phyloP scores from a whole-genome alignment of 2,888 invertebrate genomes.

The Odontocolon sp. region DNA sequence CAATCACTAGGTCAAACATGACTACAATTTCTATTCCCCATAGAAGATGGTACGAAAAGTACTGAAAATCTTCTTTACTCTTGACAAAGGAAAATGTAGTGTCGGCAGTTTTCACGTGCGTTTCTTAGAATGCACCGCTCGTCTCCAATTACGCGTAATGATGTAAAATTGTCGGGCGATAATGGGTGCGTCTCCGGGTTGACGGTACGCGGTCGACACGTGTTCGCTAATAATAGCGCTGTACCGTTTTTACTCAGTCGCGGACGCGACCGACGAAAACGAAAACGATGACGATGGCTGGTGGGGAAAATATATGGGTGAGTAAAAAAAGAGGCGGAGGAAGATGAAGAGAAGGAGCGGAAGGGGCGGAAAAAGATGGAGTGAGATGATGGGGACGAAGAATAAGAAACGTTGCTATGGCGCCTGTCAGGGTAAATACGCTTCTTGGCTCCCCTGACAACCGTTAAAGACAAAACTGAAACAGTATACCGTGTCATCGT shows the following conservation, averaged over 20 bases:
- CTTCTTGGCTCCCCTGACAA: constrained; percentile 58
- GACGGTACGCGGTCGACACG: constrained; percentile 65
- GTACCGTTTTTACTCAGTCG: constrained; percentile 66
- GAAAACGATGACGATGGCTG: constrained; percentile 27
- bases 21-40: no score
- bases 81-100: constrained; percentile 30
- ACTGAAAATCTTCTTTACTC: no score
- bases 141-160: constrained; percentile 74
- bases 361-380: not conserved
- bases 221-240: constrained; percentile 74
- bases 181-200: constrained; percentile 65
- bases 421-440: constrained; percentile 70
- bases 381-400: constrained; percentile 22
- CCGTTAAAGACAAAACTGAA: constrained; percentile 70
- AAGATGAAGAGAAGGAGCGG: constrained; percentile 40
- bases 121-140: constrained; percentile 50
- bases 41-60: no score
- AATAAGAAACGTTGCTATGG: constrained; percentile 62
- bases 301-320: constrained; percentile 3
- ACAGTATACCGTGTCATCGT: constrained; percentile 58
- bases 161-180: constrained; percentile 75
- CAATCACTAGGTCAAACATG: no score
- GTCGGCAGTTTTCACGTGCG: constrained; percentile 32
- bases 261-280: constrained; percentile 32
- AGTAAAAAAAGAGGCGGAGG: constrained; percentile 21